These are phyloP conservation scores for Antigone vipio DNA, from an alignment of 2,113 vertebrate species.

Conservation along the genomic window DNA sequence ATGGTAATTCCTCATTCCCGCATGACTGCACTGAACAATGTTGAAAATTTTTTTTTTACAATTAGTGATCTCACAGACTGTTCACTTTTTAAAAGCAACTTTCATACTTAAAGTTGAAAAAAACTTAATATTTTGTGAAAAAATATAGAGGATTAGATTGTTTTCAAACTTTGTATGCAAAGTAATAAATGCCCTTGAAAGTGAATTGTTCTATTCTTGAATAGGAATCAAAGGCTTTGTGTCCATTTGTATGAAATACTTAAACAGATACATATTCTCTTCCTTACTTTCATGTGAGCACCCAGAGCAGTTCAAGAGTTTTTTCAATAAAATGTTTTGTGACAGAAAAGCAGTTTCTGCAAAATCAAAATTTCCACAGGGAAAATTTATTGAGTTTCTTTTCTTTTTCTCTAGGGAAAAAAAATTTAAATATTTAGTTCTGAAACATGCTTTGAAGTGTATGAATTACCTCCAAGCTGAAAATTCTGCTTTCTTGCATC, in stretches of 20 bases:
- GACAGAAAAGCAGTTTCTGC: conserved; percentile 49
- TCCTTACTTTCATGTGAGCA: not conserved
- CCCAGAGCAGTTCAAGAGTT: not conserved
- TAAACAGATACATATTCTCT: not conserved
- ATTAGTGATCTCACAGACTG: not conserved
- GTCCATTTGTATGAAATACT: not conserved
- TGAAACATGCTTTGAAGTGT: conserved; percentile 37
- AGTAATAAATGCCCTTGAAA: not conserved
- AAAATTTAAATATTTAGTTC: conserved; percentile 47
- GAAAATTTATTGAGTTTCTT: conserved; percentile 26
- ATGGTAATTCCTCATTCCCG: not conserved
- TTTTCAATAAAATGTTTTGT: conserved; percentile 24
- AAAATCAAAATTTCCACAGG: conserved; percentile 48
- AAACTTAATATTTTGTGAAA: not conserved
- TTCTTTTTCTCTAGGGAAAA: conserved; percentile 25
- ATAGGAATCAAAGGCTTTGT: not conserved
- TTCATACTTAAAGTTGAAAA: not conserved
- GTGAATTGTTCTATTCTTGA: not conserved
- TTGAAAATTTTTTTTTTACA: not conserved
- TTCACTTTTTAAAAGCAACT: not conserved
- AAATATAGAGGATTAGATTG: not conserved
- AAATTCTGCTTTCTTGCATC: conserved; percentile 15
- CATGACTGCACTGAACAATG: not conserved
- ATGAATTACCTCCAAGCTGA: conserved; percentile 37
- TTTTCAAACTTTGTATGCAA: not conserved